Conservation (phyloP, 2,797 vertebrate genomes). For the Sebastolobus alascanus region DNA sequence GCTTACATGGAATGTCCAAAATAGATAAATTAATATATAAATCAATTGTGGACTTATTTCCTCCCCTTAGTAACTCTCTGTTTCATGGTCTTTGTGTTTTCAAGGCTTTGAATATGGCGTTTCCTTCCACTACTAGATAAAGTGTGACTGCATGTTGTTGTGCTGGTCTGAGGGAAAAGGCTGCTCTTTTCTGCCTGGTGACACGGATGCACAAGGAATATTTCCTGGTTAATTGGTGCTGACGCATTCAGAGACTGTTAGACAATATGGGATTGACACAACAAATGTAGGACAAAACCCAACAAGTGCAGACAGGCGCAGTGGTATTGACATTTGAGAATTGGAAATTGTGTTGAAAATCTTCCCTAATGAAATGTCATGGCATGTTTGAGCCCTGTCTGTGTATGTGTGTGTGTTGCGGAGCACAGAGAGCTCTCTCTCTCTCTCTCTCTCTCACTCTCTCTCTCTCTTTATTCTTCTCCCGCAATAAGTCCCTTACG, state of each 20-base stretch:
- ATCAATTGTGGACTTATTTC: too few species aligned
- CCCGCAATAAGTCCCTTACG: too few species aligned
- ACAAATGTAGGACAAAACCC: constrained; percentile 21
- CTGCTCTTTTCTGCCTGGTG: background rate
- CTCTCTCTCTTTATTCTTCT: too few species aligned
- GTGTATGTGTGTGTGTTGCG: background rate
- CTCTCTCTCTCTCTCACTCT: too few species aligned
- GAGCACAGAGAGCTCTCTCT: too few species aligned
- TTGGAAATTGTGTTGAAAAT: constrained; percentile 25
- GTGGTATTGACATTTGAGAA: constrained; percentile 36
- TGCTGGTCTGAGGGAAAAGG: background rate
- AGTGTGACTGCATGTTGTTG: background rate
- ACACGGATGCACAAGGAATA: background rate
- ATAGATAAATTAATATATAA: too few species aligned
- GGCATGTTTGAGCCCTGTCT: constrained; percentile 33
- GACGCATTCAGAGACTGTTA: constrained; percentile 1
- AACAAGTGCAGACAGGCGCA: constrained; percentile 27
- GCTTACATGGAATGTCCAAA: too few species aligned
- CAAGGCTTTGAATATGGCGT: too few species aligned
- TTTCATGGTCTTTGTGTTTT: too few species aligned
- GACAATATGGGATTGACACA: constrained; percentile 20
- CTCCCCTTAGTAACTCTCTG: too few species aligned
- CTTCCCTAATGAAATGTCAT: constrained; percentile 46
- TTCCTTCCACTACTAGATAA: too few species aligned
- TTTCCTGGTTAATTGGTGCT: constrained; percentile 33